Conservation (phyloP, 1,140 invertebrate species). For the Arion vulgaris region DNA sequence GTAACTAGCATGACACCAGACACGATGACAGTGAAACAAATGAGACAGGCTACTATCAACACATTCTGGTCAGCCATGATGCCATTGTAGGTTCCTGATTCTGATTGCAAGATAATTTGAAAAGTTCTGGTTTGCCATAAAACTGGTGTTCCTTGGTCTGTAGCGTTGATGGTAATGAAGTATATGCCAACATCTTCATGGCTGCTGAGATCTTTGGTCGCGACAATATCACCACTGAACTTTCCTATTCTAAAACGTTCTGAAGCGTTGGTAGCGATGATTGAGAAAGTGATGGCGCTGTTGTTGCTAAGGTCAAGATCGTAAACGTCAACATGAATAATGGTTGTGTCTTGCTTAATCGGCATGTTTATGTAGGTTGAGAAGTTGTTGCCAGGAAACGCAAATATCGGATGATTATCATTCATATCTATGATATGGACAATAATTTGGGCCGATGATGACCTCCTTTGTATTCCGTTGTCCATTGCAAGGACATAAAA, state of each 20-base stretch:
- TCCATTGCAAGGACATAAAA: constrained; percentile 90
- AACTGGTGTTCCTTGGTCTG: constrained; percentile 43
- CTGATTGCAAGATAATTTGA: constrained; percentile 25
- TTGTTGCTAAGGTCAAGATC: constrained; percentile 49
- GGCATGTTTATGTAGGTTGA: constrained; percentile 34
- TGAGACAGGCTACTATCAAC: constrained; percentile 45
- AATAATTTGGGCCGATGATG: constrained; percentile 87
- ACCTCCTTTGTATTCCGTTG: constrained; percentile 89
- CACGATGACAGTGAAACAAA: constrained; percentile 45
- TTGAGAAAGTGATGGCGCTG: constrained; percentile 43
- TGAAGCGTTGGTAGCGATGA: constrained; percentile 44
- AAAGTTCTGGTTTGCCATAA: constrained; percentile 25
- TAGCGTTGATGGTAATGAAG: constrained; percentile 44
- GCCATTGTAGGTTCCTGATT: neutral
- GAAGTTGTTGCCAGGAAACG: constrained; percentile 69
- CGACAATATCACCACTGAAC: constrained; percentile 47
- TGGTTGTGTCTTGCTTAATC: constrained; percentile 6
- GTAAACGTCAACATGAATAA: constrained; percentile 60
- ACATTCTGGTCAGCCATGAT: constrained; percentile 43
- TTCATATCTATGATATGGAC: constrained; percentile 89
- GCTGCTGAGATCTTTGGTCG: constrained; percentile 31
- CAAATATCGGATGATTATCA: constrained; percentile 63
- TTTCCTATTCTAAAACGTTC: constrained; percentile 48
- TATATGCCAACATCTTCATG: constrained; percentile 44
- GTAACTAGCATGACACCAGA: constrained; percentile 38